Evolutionary conservation across 2,797 vertebrate species (phyloP).

Genomic region (Peromyscus eremicus): DNA sequence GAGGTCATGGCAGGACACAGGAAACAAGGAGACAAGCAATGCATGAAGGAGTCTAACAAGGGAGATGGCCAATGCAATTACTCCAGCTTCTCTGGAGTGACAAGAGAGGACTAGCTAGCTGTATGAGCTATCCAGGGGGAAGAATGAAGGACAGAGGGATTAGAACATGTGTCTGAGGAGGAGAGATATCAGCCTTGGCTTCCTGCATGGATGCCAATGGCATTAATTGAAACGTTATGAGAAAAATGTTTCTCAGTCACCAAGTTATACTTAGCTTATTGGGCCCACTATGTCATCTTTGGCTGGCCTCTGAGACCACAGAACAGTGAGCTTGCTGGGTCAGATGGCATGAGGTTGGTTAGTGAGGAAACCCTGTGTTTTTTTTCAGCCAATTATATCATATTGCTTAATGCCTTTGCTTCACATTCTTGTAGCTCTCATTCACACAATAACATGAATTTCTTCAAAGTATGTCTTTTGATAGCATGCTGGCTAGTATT

Average conservation of each 20-base stretch:
- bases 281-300: neutral
- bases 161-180: neutral
- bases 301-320: constrained; percentile 7
- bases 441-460: neutral
- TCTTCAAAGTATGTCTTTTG: constrained; percentile 38
- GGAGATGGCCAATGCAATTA: neutral
- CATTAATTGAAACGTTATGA: neutral
- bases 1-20: neutral
- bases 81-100: neutral
- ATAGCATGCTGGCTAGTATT: neutral
- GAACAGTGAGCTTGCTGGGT: constrained; percentile 17
- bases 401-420: neutral
- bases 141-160: neutral
- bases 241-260: neutral
- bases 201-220: neutral
- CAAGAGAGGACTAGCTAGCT: neutral
- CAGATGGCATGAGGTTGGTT: neutral
- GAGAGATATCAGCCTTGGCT: neutral
- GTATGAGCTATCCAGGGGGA: neutral
- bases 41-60: neutral
- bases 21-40: neutral
- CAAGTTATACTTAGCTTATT: neutral
- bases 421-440: neutral
- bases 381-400: constrained; percentile 41
- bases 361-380: neutral